These are phyloP conservation scores for Didymodactylos carnosus DNA, from an alignment of 2,888 invertebrate genomes.

Conservation along the genomic window DNA sequence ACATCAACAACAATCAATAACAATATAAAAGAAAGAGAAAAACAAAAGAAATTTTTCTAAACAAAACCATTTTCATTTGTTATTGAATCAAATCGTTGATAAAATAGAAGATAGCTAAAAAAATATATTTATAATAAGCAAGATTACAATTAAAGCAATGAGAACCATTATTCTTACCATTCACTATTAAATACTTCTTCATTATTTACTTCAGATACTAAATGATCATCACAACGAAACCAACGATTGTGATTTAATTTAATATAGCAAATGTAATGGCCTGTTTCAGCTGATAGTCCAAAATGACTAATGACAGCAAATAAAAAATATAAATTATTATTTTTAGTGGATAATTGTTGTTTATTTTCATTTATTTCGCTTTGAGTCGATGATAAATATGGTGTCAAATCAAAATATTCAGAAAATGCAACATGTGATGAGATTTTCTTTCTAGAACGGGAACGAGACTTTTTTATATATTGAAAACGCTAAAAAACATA, in stretches of 20 bases:
- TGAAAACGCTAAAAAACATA: not conserved
- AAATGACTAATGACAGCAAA: conserved; percentile 78
- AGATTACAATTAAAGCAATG: not conserved
- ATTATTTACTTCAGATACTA: conserved; percentile 65
- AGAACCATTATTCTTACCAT: conserved; percentile 51
- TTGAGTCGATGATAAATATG: conserved; percentile 58
- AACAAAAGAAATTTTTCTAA: not conserved
- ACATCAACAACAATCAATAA: not conserved
- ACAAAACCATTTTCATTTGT: not conserved
- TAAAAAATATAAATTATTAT: conserved; percentile 3
- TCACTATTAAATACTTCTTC: conserved; percentile 81
- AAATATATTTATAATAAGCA: too few species aligned
- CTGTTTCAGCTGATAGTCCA: conserved; percentile 63
- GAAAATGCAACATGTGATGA: conserved; percentile 79
- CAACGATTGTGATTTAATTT: conserved; percentile 47
- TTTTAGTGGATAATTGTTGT: too few species aligned
- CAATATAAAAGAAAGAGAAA: not conserved
- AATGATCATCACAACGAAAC: conserved; percentile 86
- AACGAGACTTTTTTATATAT: conserved; percentile 51
- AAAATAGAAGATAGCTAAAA: not conserved
- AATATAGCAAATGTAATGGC: conserved; percentile 86
- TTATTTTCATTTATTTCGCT: conserved; percentile 19
- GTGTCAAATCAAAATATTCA: conserved; percentile 82
- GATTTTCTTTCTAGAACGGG: conserved; percentile 71
- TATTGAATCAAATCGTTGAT: not conserved